Evolutionary conservation across 1,140 invertebrate species (phyloP).

Genomic region (Eupristina koningsbergeri): DNA sequence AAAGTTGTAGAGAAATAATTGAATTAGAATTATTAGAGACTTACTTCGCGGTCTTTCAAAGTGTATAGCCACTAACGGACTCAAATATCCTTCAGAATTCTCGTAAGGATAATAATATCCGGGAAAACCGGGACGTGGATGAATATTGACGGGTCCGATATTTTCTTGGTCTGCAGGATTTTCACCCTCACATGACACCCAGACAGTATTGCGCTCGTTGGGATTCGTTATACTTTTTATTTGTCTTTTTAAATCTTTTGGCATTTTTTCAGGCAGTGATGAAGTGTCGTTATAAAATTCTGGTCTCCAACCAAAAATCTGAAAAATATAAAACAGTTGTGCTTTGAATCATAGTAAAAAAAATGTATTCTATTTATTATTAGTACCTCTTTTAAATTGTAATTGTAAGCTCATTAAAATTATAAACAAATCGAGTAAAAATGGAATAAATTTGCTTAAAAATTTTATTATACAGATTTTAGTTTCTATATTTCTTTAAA

Average conservation of each 20-base stretch:
- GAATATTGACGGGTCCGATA: constrained; percentile 84
- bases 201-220: constrained; percentile 82
- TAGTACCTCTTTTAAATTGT: no score
- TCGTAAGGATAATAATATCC: constrained; percentile 88
- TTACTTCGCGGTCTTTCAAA: constrained; percentile 84
- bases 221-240: constrained; percentile 72
- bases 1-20: background rate
- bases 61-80: constrained; percentile 90
- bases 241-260: constrained; percentile 76
- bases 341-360: no score
- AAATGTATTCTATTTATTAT: no score
- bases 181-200: constrained; percentile 91
- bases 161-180: constrained; percentile 92
- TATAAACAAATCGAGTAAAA: no score
- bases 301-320: constrained; percentile 85
- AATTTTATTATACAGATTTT: no score
- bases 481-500: no score
- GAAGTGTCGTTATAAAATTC: constrained; percentile 79
- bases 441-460: no score
- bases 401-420: no score
- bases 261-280: constrained; percentile 79
- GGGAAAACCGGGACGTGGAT: constrained; percentile 80
- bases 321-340: constrained; percentile 43
- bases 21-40: background rate
- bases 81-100: constrained; percentile 88